Percentiles rank a stretch among this genome's conserved stretches.
Conservation (phyloP, 2,888 invertebrate species). For the Alsophila aescularia region DNA sequence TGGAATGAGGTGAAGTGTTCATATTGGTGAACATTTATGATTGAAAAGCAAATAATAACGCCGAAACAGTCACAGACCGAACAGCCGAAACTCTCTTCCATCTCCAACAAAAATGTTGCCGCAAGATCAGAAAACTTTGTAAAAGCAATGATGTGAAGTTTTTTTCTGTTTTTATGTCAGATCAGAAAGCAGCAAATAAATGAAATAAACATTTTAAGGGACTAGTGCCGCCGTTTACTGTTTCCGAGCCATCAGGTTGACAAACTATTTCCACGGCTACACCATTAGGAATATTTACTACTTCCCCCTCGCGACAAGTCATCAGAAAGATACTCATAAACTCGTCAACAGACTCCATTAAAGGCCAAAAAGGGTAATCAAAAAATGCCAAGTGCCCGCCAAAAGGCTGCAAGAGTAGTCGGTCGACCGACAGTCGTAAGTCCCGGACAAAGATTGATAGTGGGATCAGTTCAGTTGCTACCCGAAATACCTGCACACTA, state of each 20-base stretch:
- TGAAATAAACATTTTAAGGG: conserved; percentile 3
- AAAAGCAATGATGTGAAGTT: no score
- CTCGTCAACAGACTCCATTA: conserved; percentile 45
- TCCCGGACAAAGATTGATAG: conserved; percentile 56
- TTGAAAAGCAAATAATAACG: no score
- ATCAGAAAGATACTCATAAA: conserved; percentile 38
- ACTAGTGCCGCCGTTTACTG: conserved; percentile 25
- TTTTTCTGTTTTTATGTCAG: no score
- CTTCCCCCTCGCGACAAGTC: conserved; percentile 17
- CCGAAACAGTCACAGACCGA: no score
- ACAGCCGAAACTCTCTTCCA: no score
- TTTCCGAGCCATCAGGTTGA: conserved; percentile 23
- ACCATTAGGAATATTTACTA: conserved; percentile 7
- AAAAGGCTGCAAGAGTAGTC: conserved; percentile 56
- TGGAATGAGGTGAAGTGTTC: no score
- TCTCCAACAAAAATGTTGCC: no score
- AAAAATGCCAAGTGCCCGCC: conserved; percentile 46
- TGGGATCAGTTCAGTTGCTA: conserved; percentile 58
- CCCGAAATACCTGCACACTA: conserved; percentile 38
- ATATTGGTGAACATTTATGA: no score
- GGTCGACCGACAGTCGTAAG: conserved; percentile 52
- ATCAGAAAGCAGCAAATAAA: no score
- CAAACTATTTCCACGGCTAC: conserved; percentile 21
- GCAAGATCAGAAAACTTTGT: no score
- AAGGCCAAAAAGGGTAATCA: conserved; percentile 44